Conservation (phyloP, 53 echinoderm and acorn worm species). For the Echinometra lucunter region DNA sequence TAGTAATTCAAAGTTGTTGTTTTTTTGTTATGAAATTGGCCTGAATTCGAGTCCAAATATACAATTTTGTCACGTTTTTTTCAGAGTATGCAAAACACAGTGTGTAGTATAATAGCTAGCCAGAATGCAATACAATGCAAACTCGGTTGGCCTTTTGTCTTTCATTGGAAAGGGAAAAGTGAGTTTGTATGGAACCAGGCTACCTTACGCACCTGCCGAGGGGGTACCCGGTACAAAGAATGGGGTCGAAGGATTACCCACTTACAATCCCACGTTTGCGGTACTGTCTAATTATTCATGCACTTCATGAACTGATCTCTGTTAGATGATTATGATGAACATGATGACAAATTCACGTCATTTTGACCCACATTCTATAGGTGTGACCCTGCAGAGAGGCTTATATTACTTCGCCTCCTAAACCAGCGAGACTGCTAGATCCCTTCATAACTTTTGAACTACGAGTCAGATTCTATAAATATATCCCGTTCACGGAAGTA, state of each 20-base stretch:
- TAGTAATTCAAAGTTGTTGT: no score
- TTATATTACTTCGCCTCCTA: background rate
- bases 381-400: background rate
- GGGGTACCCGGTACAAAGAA: background rate
- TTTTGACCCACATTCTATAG: slow-evolving; percentile 20
- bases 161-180: background rate
- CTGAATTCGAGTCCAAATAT: no score
- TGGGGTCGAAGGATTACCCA: slow-evolving; percentile 32
- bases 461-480: background rate
- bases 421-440: background rate
- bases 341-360: slow-evolving; percentile 31
- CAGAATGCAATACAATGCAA: background rate
- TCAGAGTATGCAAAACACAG: no score
- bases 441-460: background rate
- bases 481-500: background rate
- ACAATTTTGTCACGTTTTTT: no score
- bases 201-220: background rate
- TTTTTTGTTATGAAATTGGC: no score
- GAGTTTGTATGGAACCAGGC: background rate
- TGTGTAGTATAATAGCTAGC: no score
- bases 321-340: background rate
- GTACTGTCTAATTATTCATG: background rate
- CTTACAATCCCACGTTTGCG: background rate
- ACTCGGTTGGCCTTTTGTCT: background rate
- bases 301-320: background rate